Evolutionary conservation across 2,113 vertebrate genomes (phyloP), one percentile per base, ranked within the genome.

Genomic region (Neopipo cinnamomea): DNA sequence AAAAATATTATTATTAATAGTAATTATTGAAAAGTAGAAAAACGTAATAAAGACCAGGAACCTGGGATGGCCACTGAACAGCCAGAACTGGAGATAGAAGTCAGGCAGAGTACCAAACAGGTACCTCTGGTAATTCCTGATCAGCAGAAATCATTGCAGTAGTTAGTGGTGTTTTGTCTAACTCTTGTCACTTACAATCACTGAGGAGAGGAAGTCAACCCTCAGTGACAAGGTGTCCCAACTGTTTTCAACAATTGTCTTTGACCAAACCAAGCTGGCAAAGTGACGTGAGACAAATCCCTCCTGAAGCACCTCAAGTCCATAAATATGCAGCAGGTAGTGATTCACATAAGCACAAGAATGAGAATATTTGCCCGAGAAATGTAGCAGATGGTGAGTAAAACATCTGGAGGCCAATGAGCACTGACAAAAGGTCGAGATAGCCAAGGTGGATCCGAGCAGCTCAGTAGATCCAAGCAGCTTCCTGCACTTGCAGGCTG

Each of bases 341-440:
- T 77, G 84, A 83, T 85, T 91, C 77, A 50, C 66, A 20, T 44
- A n/a, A 35, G 39, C 78, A 56, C 50, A 82, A 63, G 35, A 80
- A 87, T 31, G 59, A 46, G 71, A 71, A 71, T 77, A 58, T 86
- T 94, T 95, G 52, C 89, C 76, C 39, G 3, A 67, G 79, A 93
- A 82, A 22, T 4, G 0, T 2, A 53, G 89, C 89, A 93, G 91
- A 88, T 85, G 79, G 79, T 12, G 61, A 85, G 47, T 49, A 81
- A 81, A 97, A 83, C 80, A 65, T 77, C 89, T 96, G 55, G 94
- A 94, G 85, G 85, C 87, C 90, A 56, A 52, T 5, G 75, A 81
- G 35, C 1, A 13, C 76, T 92, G 88, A 78, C 11, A 47, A 75
- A 88, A 92, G 20, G n/a, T 7, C 9, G 30, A 90, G 82, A 25